Percentiles rank a stretch among this genome's conserved stretches.
Evolutionary conservation across 2,113 vertebrate genomes (phyloP).

Genomic region (Eudyptes chrysolophus): DNA sequence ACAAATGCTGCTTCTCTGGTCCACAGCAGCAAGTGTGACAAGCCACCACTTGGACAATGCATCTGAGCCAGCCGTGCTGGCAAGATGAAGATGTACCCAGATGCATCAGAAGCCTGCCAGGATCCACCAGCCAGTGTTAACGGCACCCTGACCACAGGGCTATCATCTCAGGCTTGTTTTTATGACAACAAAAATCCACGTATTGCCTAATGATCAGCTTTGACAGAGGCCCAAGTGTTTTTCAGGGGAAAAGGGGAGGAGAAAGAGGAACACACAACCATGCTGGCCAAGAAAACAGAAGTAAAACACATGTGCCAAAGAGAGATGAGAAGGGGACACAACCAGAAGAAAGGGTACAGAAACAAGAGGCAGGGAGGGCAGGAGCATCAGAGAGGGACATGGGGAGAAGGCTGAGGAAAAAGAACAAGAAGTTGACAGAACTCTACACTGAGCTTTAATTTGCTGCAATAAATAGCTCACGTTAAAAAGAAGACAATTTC

Average conservation of each 20-base stretch:
- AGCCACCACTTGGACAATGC: background rate
- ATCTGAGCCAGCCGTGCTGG: background rate
- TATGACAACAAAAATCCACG: background rate
- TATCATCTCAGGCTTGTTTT: background rate
- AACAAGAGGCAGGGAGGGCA: background rate
- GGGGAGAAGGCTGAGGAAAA: background rate
- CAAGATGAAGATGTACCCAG: background rate
- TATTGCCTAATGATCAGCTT: background rate
- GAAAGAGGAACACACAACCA: background rate
- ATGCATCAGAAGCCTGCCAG: background rate
- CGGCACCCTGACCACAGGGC: background rate
- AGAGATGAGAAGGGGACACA: background rate
- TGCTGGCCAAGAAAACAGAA: background rate
- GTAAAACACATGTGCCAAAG: background rate
- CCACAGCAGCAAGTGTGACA: background rate
- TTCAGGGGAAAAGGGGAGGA: background rate
- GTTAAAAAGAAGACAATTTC: background rate
- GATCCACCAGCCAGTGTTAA: background rate
- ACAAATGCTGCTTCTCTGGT: background rate
- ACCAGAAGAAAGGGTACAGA: rapidly evolving
- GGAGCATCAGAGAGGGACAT: background rate
- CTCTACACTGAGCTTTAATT: background rate
- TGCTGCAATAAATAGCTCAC: background rate
- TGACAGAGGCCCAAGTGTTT: background rate
- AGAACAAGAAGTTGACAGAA: background rate